A percentile compares a stretch with the other conserved stretches of the same genome.
Evolutionary conservation across 2,888 invertebrate species (phyloP).

Genomic region (Sarcophaga subvicina): DNA sequence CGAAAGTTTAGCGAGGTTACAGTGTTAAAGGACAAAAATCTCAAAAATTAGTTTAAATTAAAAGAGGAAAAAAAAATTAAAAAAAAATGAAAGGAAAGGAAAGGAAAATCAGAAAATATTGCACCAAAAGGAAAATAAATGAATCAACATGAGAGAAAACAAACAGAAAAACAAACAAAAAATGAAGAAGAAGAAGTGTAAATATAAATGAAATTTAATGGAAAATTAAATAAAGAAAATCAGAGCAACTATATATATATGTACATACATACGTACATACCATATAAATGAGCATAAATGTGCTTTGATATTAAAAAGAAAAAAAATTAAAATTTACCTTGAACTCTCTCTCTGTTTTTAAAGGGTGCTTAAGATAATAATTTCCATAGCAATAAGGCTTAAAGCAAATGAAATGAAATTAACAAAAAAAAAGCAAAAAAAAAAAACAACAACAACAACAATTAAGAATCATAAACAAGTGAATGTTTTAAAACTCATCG

Average conservation of each 20-base stretch:
- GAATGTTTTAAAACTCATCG: background rate
- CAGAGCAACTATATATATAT: background rate
- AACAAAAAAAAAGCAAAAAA: background rate
- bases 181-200: background rate
- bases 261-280: background rate
- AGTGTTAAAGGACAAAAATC: constrained; percentile 57
- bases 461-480: no score
- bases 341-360: constrained; percentile 11
- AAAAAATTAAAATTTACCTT: constrained; percentile 30
- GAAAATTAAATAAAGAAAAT: constrained; percentile 43
- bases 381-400: constrained; percentile 7
- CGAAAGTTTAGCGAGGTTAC: constrained; percentile 51
- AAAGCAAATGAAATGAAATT: background rate
- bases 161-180: no score
- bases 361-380: constrained; percentile 13
- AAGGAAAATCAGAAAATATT: constrained; percentile 23
- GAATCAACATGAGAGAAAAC: no score
- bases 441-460: background rate
- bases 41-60: constrained; percentile 52
- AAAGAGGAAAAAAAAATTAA: background rate
- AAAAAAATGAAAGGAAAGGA: constrained; percentile 3
- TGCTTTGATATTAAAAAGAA: background rate
- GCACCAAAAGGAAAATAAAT: constrained; percentile 7
- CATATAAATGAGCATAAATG: background rate
- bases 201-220: constrained; percentile 45